Evolutionary conservation across 2,888 invertebrate species (phyloP), one percentile per base, ranked within the genome.

Genomic region (Stenodera caucasica): DNA sequence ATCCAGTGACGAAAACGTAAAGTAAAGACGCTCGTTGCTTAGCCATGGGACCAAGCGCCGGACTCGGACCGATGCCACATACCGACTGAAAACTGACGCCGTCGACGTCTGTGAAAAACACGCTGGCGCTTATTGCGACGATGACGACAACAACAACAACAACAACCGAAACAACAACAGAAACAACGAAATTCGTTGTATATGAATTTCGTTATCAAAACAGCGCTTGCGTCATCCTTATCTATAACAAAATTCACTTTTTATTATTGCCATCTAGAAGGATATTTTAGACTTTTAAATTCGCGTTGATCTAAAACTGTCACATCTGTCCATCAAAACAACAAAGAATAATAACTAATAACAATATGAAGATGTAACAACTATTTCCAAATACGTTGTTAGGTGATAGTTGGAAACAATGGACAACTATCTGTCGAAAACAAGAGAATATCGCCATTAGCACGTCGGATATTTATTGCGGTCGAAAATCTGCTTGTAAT

Each of bases 11-110:
- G 45, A 51, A 53, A 56, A 60, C 70, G 70, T 64, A 64, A 59
- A 60, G 57, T 58, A 63, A 67, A 66, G 71, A 68, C 70, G 70
- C 72, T 69, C 70, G 66, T 70, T 69, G 67, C 62, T 68, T 68
- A 64, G 69, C 74, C 74, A 74, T 74, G 49, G 51, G 60, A 61
- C 55, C 59, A 55, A 60, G 49, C 58, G 61, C 54, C 61, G 49
- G 60, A 55, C 52, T 29, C 61, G 59, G 14, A 63, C 63, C 65
- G 67, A 66, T 63, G 63, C 70, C 72, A 70, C 72, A 70, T 72
- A 68, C 70, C 68, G 69, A 71, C 72, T 73, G 67, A 55, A 60
- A 55, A 45, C 33, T 57, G 54, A 45, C 57, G 56, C 59, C 60
- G 58, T 35, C 63, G 64, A 56, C 63, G 60, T 52, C 52, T 52